Percentiles rank a stretch among this genome's conserved stretches.
Conservation (phyloP, 2,113 vertebrate genomes). For the Larimichthys polyactis region DNA sequence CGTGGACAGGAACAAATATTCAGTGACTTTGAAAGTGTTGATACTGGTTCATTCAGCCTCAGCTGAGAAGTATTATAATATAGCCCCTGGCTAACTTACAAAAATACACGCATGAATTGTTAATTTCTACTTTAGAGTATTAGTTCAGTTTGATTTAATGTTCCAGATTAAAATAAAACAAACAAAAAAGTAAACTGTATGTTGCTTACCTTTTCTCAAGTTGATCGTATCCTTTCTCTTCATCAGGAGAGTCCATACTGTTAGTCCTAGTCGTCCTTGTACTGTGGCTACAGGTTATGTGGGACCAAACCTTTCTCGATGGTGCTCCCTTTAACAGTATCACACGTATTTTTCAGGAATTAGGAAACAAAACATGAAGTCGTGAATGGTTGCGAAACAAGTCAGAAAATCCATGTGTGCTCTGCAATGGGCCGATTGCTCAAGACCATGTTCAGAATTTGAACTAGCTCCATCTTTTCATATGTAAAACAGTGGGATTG, state of each 20-base stretch:
- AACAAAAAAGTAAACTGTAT: not conserved
- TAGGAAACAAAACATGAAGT: not conserved
- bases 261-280: not conserved
- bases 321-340: not conserved
- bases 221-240: conserved; percentile 22
- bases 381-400: not conserved
- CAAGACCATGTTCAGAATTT: conserved; percentile 68
- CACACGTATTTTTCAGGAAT: not conserved
- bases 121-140: not conserved
- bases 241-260: conserved; percentile 11
- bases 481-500: conserved; percentile 45
- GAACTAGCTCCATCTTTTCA: conserved; percentile 56
- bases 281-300: conserved; percentile 6
- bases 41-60: not conserved
- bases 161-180: not conserved
- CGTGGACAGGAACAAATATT: not conserved
- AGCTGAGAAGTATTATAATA: not conserved
- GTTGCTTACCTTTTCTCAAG: conserved; percentile 53
- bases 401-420: conserved; percentile 24
- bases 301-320: not conserved
- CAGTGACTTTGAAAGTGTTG: not conserved
- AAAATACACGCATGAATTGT: not conserved
- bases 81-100: not conserved
- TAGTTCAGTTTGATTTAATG: not conserved
- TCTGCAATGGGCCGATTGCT: conserved; percentile 7